Base-by-base conservation (phyloP, 1,140 invertebrate genomes). In the Aphidius ervi region DNA sequence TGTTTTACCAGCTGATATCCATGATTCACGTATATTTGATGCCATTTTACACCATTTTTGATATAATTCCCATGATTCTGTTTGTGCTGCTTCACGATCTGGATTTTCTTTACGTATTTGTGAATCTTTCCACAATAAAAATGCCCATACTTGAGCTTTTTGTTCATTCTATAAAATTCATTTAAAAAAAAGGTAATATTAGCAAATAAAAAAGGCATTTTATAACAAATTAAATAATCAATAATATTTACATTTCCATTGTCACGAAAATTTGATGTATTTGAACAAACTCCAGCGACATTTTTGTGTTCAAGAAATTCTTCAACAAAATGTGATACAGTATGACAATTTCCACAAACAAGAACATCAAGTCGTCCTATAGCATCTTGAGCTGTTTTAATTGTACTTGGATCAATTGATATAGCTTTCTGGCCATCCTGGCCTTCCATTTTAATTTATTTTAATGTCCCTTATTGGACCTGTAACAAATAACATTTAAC, bases 121-220 rank as follows among this genome's bases (percentile, higher is more conserved):
- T 6, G 86, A 85, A 69, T 85, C 85, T 71, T 92, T 92, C 90
- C 90, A 92, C 37, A 93, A 68, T 9, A 91, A 80, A 73, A 91
- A 93, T 49, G 88, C 90, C 90, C 90, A 92, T 3, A 92, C 87
- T 78, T 90, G 88, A 9, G 89, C 87, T 76, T 90, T 91, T 58
- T 84, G 85, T 76, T 91, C 89, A 74, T 85, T 83, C 86, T 87
- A 63, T 3, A 76, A 72, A 62, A 66, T 16, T 0, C 16, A 16
- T 16, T 16, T 70, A 53, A 56, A 57, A 63, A 58, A 61, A 54
- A 16, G 1, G 0, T 16, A 16, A 16, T 16, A 16, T 16, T 16
- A 16, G 1, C 16, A 16, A 16, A 16, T 16, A 16, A 16, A 16
- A 16, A 16, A 16, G 1, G 16, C 16, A 16, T 16, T 16, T 16